Evolutionary conservation across 2,113 vertebrate species (phyloP), one percentile per base, ranked within the genome.

Genomic region (Paracanthobrama guichenoti): DNA sequence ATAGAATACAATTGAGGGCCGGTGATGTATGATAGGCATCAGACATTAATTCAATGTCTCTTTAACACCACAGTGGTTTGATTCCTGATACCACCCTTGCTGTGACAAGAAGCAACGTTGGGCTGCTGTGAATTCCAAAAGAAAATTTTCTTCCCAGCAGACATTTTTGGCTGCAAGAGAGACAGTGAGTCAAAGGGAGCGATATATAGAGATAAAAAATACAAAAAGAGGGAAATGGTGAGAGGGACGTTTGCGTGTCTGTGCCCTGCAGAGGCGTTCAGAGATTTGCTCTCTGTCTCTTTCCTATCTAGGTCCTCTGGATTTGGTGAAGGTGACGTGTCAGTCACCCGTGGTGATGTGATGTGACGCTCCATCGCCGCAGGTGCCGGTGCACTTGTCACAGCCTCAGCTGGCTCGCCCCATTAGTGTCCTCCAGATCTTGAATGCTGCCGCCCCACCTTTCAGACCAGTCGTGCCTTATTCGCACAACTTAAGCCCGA

Each of bases 271-370:
- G 82, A 72, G 64, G 35, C 24, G 18, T 67, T 53, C 59, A 28
- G 11, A 72, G 50, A 62, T 44, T 71, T 46, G 69, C 2, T n/a
- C 55, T 53, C 64, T 50, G 12, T 84, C 14, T 81, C 62, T 44
- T 50, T 39, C 26, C 71, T 57, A 48, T 46, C 50, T 55, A 31
- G 55, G 80, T 59, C 4, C 46, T 83, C 35, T 85, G 50, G 80
- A 59, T 85, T 75, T 79, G 76, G 87, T 83, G 73, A 88, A 79
- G 87, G 80, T 85, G 80, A 83, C 9, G 66, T 83, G 84, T 83
- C 62, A 82, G 53, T 87, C 83, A 85, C 28, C 35, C 72, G 14
- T 81, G 14, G 42, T 79, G 80, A 79, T 67, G 80, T 69, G 67
- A 87, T 83, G 67, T 67, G 86, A 83, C 22, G 67, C 50, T 31